Evolutionary conservation across 2,888 invertebrate species (phyloP), one percentile per base, ranked within the genome.

Genomic region (Cryptosula pallasiana): DNA sequence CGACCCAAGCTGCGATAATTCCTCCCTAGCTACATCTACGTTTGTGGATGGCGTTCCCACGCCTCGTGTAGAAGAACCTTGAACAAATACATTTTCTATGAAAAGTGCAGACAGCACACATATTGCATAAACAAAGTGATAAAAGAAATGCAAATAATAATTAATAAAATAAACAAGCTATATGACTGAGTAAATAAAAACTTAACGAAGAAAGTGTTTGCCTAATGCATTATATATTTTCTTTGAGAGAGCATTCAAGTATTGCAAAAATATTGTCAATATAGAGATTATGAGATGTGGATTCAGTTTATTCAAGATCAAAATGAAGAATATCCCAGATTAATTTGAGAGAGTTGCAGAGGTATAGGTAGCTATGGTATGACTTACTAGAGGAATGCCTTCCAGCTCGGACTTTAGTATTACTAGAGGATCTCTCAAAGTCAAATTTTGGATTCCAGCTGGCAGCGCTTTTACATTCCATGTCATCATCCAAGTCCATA

Each of bases 391-490:
- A n/a, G n/a, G n/a, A n/a, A n/a, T n/a, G n/a, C n/a, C n/a, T n/a
- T n/a, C n/a, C 45, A 45, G 45, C 45, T 45, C 45, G 5, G 20
- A 20, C 45, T 45, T 45, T 45, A 5, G 9, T 57, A 5, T 5
- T 57, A 23, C 57, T 25, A 5, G 5, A 9, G 25, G 57, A 25
- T 57, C 9, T 9, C 5, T 13, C n/a, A 57, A 57, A 57, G 16
- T 13, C 25, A 57, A 23, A 57, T 23, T 57, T 57, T 23, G 13
- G 9, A 32, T 63, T 63, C 63, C 63, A 63, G 34, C 63, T 63
- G 9, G 63, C 63, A 63, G 63, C 63, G 27, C 63, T 63, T 32
- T 63, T 63, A 63, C 63, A 63, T 5, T 63, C 63, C 63, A 63
- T 63, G 29, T 63, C 63, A 63, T 63, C 63, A 29, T 63, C 63